These are phyloP conservation scores for Falcaria lacertinaria DNA, from an alignment of 2,888 invertebrate genomes.

Conservation along the genomic window DNA sequence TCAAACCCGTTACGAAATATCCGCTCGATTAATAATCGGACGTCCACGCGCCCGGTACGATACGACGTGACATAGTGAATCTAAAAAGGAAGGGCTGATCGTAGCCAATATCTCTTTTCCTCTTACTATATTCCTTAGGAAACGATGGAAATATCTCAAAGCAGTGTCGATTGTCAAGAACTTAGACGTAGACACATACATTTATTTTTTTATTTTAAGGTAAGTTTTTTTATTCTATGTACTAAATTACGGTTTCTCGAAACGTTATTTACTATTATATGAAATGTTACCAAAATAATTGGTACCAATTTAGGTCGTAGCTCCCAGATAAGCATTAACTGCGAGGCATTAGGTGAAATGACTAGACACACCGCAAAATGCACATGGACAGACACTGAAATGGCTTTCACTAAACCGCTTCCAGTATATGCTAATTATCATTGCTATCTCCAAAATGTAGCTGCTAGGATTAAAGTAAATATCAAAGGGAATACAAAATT, in stretches of 20 bases:
- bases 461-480: background rate
- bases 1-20: background rate
- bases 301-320: no score
- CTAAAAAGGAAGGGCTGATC: constrained; percentile 12
- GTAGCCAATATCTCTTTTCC: constrained; percentile 8
- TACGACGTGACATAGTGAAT: constrained; percentile 15
- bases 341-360: background rate
- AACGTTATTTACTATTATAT: no score
- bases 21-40: background rate
- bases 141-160: background rate
- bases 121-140: constrained; percentile 5
- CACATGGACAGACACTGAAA: background rate
- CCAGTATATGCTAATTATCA: background rate
- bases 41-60: constrained; percentile 3
- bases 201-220: no score
- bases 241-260: no score
- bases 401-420: background rate
- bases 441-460: background rate
- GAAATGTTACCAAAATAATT: no score
- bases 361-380: background rate
- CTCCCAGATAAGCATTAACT: background rate
- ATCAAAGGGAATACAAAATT: background rate
- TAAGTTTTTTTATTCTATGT: no score
- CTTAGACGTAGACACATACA: no score
- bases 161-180: background rate